Evolutionary conservation across 2,113 vertebrate species (phyloP).

Genomic region (Sclerurus mexicanus): DNA sequence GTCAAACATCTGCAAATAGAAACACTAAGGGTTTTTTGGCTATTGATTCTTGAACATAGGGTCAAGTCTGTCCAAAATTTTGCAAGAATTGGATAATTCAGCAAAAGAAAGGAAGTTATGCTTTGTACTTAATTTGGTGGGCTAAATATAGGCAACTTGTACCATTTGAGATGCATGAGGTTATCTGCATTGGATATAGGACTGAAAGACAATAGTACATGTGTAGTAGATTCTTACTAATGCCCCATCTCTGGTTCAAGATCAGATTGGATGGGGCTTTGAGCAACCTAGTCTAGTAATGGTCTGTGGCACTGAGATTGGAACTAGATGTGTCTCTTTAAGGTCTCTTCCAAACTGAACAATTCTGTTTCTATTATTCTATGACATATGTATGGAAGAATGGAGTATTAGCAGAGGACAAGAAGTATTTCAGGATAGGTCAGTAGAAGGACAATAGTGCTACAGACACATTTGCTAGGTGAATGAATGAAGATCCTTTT

Average conservation of each 20-base stretch:
- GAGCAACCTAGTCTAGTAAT: neutral
- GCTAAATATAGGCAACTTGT: neutral
- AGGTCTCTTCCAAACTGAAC: neutral
- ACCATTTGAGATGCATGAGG: neutral
- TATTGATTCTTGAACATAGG: neutral
- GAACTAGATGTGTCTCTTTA: neutral
- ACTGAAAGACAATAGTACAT: neutral
- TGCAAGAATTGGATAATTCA: neutral
- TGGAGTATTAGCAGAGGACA: neutral
- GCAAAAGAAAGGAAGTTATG: neutral
- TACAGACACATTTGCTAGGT: neutral
- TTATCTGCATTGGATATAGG: neutral
- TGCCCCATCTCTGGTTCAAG: neutral
- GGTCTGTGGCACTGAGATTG: neutral
- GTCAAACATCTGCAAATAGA: too few species aligned
- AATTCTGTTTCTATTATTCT: neutral
- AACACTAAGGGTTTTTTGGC: neutral
- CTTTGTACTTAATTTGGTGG: neutral
- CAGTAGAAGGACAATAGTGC: neutral
- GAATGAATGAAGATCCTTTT: neutral
- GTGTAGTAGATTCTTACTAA: neutral
- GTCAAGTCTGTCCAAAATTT: neutral
- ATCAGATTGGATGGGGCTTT: neutral
- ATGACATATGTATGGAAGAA: neutral
- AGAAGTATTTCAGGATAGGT: neutral